These are phyloP conservation scores for Anticlea derivata DNA, from an alignment of 2,888 invertebrate species.

Conservation along the genomic window DNA sequence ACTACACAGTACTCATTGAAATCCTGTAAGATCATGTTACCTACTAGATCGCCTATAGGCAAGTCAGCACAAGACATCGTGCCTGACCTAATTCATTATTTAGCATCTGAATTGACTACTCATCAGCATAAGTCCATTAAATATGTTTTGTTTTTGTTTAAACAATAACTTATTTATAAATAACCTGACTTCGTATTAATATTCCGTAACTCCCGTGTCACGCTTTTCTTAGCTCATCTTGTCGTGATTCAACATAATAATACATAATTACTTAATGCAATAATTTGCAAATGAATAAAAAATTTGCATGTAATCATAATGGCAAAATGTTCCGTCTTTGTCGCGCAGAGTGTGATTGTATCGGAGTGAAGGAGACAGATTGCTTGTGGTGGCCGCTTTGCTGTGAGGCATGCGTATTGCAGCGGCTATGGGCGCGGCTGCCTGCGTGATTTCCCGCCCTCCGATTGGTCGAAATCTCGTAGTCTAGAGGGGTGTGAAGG, in stretches of 20 bases:
- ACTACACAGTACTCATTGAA: not conserved
- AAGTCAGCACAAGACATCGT: conserved; percentile 6
- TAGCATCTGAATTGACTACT: conserved; percentile 12
- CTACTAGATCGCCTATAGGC: not conserved
- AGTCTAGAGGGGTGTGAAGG: conserved; percentile 67
- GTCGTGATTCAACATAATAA: conserved; percentile 65
- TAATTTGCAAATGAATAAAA: conserved; percentile 79
- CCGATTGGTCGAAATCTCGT: conserved; percentile 64
- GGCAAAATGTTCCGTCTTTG: conserved; percentile 57
- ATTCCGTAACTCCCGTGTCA: conserved; percentile 48
- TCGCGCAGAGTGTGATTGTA: conserved; percentile 40
- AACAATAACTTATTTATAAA: conserved; percentile 29
- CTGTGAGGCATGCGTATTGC: conserved; percentile 77
- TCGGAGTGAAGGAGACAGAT: conserved; percentile 59
- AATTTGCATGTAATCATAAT: conserved; percentile 76
- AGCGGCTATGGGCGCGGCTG: conserved; percentile 72
- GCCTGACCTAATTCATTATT: conserved; percentile 8
- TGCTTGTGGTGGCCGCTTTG: conserved; percentile 53
- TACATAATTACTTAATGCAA: conserved; percentile 77
- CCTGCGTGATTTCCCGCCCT: conserved; percentile 55
- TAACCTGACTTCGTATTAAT: conserved; percentile 38
- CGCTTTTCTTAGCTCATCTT: conserved; percentile 48
- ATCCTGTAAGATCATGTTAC: not conserved
- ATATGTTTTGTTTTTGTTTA: conserved; percentile 17
- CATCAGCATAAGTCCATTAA: conserved; percentile 1